Conservation (phyloP, 2,113 vertebrate species). For the Brachirus orientalis region DNA sequence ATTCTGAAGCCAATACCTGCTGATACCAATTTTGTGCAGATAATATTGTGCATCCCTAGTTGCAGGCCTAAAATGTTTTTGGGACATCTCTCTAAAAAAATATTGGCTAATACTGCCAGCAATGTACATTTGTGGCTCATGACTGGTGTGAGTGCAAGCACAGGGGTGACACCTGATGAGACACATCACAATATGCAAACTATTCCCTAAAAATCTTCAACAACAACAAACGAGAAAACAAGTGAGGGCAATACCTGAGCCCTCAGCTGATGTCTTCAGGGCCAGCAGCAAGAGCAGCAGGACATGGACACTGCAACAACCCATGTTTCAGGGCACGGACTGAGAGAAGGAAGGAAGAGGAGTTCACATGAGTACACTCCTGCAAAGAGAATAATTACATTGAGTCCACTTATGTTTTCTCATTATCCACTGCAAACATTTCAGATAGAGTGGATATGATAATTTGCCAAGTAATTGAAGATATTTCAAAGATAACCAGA, state of each 20-base stretch:
- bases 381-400: slow-evolving; percentile 49
- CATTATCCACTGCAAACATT: not conserved
- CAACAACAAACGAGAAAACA: not conserved
- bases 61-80: too few relatives aligned
- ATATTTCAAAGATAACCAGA: not conserved
- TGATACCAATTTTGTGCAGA: too few relatives aligned
- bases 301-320: slow-evolving; percentile 67
- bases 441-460: slow-evolving; percentile 10
- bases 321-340: slow-evolving; percentile 82
- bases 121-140: too few relatives aligned
- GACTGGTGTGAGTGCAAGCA: too few relatives aligned
- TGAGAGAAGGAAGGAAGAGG: slow-evolving; percentile 6
- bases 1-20: too few relatives aligned
- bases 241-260: slow-evolving; percentile 55
- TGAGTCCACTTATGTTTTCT: slow-evolving; percentile 29
- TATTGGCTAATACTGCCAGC: too few relatives aligned
- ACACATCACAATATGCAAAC: not conserved
- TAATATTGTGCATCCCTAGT: too few relatives aligned
- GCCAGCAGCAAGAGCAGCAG: slow-evolving; percentile 76
- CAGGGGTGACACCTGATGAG: too few relatives aligned
- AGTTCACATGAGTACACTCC: slow-evolving; percentile 42
- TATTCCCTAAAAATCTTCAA: not conserved
- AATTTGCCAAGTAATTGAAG: not conserved
- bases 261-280: slow-evolving; percentile 73
- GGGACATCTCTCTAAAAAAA: too few relatives aligned